These are phyloP conservation scores for Otus sunia DNA, from an alignment of 2,113 vertebrate genomes.

Conservation along the genomic window DNA sequence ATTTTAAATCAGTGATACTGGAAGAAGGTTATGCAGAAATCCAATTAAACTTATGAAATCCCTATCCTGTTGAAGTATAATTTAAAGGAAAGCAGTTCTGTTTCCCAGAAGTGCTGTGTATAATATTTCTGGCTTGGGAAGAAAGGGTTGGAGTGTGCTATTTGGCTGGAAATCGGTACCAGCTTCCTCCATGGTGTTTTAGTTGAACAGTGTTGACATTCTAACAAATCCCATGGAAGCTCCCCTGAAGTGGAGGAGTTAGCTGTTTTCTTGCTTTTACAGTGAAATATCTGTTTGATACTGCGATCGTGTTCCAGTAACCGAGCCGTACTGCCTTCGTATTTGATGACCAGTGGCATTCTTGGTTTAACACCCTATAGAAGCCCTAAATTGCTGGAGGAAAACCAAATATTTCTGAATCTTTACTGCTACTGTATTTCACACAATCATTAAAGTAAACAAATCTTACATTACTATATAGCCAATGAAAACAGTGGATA, in stretches of 20 bases:
- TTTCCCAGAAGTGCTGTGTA: slow-evolving; percentile 80
- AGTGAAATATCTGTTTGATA: slow-evolving; percentile 73
- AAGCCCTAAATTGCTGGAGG: slow-evolving; percentile 65
- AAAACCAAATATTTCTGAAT: slow-evolving; percentile 73
- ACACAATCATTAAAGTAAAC: slow-evolving; percentile 75
- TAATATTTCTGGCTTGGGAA: slow-evolving; percentile 83
- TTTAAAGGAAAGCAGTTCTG: slow-evolving; percentile 81
- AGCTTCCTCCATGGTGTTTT: slow-evolving; percentile 81
- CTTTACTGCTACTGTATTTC: slow-evolving; percentile 74
- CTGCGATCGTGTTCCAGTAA: slow-evolving; percentile 51
- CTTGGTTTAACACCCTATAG: slow-evolving; percentile 74
- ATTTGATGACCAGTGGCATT: slow-evolving; percentile 73
- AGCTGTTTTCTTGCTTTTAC: slow-evolving; percentile 72
- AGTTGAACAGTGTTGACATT: slow-evolving; percentile 81
- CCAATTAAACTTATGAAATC: slow-evolving; percentile 80
- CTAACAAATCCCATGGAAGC: slow-evolving; percentile 81
- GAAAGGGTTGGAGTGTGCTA: slow-evolving; percentile 72
- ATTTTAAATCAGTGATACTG: slow-evolving; percentile 77
- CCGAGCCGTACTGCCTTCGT: background rate
- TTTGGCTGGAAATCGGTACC: slow-evolving; percentile 77
- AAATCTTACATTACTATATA: slow-evolving; percentile 62
- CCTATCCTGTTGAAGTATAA: slow-evolving; percentile 78
- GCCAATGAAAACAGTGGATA: slow-evolving; percentile 72
- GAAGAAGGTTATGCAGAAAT: slow-evolving; percentile 77
- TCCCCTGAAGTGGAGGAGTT: slow-evolving; percentile 74